Evolutionary conservation across 2,113 vertebrate species (phyloP).

Genomic region (Pipra filicauda): DNA sequence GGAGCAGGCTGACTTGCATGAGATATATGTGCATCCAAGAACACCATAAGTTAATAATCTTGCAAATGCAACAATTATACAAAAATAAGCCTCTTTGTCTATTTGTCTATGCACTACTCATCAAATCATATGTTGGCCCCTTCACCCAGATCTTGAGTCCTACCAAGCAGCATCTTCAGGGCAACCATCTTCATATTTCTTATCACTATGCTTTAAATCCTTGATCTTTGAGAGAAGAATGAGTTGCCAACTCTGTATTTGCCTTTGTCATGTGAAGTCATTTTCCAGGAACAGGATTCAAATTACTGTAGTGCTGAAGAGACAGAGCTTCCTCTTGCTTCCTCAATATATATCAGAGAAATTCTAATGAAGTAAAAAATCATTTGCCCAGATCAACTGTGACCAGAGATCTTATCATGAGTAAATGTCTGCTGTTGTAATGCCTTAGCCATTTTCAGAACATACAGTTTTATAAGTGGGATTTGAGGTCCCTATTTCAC

Average conservation of each 20-base stretch:
- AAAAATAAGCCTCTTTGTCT: background rate
- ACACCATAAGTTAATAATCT: background rate
- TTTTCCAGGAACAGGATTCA: background rate
- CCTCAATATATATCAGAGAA: background rate
- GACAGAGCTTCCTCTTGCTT: background rate
- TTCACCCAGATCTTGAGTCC: background rate
- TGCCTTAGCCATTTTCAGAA: background rate
- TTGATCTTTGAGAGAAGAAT: background rate
- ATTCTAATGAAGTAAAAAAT: background rate
- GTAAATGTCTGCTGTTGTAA: rapidly evolving
- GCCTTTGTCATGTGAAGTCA: background rate
- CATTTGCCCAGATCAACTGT: background rate
- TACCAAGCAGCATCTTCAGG: background rate
- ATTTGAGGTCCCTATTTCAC: background rate
- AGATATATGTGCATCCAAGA: background rate
- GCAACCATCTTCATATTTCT: background rate
- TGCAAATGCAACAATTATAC: background rate
- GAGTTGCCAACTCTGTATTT: background rate
- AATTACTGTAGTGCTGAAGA: background rate
- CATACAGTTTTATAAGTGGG: background rate
- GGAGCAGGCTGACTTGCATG: background rate
- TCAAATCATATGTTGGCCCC: background rate
- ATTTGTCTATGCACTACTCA: background rate
- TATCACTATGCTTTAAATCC: background rate
- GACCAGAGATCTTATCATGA: background rate